phyloP scores from a whole-genome alignment of 2,113 vertebrate species.

The Coptodon bakossiorum region DNA sequence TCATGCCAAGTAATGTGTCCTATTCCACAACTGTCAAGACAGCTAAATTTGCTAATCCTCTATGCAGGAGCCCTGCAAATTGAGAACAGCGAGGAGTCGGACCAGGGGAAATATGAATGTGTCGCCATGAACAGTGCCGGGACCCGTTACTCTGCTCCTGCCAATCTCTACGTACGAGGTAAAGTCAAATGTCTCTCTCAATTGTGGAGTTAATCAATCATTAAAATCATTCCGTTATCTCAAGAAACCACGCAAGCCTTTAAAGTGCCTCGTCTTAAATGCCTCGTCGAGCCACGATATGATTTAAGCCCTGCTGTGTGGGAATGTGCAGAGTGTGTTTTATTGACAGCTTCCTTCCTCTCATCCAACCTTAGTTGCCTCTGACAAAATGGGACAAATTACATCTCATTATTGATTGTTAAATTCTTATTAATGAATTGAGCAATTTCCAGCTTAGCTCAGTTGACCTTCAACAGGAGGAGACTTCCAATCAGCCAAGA shows the following conservation, averaged over 20 bases:
- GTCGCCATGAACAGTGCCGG: constrained; percentile 92
- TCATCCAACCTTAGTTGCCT: neutral
- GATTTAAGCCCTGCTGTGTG: neutral
- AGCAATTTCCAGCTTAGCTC: neutral
- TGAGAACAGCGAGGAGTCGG: constrained; percentile 93
- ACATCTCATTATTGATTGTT: neutral
- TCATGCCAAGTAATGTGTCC: constrained; percentile 12
- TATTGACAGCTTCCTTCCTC: neutral
- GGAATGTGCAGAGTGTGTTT: neutral
- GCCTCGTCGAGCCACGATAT: neutral
- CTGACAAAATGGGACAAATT: neutral
- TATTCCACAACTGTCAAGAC: constrained; percentile 28
- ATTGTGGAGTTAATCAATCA: neutral
- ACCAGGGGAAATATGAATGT: constrained; percentile 97
- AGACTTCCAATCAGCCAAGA: neutral
- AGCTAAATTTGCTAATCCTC: constrained; percentile 53
- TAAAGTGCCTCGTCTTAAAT: neutral
- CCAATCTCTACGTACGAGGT: constrained; percentile 96
- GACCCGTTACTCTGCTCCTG: constrained; percentile 92
- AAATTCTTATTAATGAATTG: neutral
- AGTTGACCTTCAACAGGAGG: neutral
- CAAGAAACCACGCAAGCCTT: neutral
- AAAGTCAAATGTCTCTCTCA: constrained; percentile 59
- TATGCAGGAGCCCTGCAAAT: constrained; percentile 89
- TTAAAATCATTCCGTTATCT: neutral